Conservation (phyloP, 2,888 invertebrate genomes). For the Phymatocera aterrima region DNA sequence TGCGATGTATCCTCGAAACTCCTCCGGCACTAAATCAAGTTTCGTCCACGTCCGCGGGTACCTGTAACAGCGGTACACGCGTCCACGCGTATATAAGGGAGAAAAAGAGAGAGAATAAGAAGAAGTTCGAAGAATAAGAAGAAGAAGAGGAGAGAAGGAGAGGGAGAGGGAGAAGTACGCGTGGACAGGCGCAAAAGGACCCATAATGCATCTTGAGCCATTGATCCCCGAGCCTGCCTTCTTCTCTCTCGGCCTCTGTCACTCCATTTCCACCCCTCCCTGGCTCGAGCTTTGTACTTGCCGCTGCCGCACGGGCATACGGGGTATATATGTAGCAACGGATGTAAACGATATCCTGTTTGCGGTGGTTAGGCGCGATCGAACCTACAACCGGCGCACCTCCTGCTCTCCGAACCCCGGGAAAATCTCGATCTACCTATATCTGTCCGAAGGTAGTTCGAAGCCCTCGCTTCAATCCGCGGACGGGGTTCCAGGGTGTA, state of each 20-base stretch:
- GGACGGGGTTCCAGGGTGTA: not conserved
- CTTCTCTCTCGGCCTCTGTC: constrained; percentile 24
- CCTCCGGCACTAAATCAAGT: constrained; percentile 69
- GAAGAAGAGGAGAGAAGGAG: constrained; percentile 53
- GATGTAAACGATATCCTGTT: constrained; percentile 14
- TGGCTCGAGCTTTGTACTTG: constrained; percentile 17
- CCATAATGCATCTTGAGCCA: constrained; percentile 42
- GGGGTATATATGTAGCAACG: not conserved
- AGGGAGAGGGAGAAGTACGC: constrained; percentile 39
- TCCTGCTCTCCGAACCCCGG: too few species aligned
- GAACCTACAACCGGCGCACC: too few species aligned
- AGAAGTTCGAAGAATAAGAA: constrained; percentile 41
- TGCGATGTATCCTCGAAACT: constrained; percentile 47
- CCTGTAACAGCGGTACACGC: constrained; percentile 33
- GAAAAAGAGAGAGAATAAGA: constrained; percentile 49
- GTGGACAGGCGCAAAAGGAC: constrained; percentile 50
- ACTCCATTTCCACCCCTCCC: constrained; percentile 41
- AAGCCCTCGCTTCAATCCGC: not conserved
- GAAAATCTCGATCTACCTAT: not conserved
- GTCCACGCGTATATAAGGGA: constrained; percentile 44
- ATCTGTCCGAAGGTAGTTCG: too few species aligned
- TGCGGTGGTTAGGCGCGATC: not conserved
- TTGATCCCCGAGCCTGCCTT: constrained; percentile 31
- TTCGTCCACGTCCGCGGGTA: constrained; percentile 50
- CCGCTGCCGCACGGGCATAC: constrained; percentile 4